Base-by-base conservation (phyloP, 2,113 vertebrate species). In the Oreocharis arfaki region DNA sequence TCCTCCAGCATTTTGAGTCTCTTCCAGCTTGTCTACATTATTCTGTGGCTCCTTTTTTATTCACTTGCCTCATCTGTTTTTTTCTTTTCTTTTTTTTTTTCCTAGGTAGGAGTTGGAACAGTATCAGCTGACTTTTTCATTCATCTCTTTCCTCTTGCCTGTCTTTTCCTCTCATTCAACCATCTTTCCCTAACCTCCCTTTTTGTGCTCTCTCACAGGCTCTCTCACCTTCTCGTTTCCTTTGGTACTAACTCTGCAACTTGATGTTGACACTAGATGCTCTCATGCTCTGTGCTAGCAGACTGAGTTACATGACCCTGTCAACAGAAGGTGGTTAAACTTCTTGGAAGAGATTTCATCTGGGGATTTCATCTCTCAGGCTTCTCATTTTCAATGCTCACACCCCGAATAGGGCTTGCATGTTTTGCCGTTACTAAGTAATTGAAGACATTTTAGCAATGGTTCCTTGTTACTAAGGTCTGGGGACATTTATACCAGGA, bases 251-350 rank as follows among this genome's bases (percentile, higher is more conserved):
- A 69, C 53, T 77, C 57, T 2, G 0, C 3, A 5, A 61, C 41
- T 47, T 28, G 9, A 46, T 81, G 75, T n/a, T 74, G 68, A 92
- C 52, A 71, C 32, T 19, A 55, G 47, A 26, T 42, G 46, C 55
- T 77, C 57, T 88, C 55, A 49, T 37, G 28, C 56, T 64, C 60
- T 74, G 53, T 56, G 46, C 82, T 80, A 79, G 57, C 21, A 82
- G 21, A 78, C 23, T 0, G 1, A 71, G 22, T 77, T 80, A 83
- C 0, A 0, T 57, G 79, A 83, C 68, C 64, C 20, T 67, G 68
- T 70, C 70, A 87, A 76, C n/a, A 90, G 14, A 87, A 70, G 32
- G 3, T 6, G 27, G 65, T 26, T 67, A 52, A 87, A 77, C 26
- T 56, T 63, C 47, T 74, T 84, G 41, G 80, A 90, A 49, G 80